Evolutionary conservation across 2,888 invertebrate genomes (phyloP).

Genomic region (Tuta absoluta): DNA sequence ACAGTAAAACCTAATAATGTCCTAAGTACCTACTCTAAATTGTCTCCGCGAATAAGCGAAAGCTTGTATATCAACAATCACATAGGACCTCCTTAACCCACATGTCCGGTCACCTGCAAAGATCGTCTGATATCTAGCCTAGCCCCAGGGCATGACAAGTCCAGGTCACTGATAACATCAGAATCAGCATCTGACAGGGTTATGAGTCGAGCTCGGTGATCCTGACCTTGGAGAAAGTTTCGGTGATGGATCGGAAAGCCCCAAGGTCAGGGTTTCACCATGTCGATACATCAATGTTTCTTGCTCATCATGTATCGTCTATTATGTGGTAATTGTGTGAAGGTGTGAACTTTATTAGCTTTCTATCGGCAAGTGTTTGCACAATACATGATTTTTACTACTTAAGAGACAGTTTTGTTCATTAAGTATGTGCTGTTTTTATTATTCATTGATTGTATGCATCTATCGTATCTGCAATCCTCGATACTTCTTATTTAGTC

Average conservation of each 20-base stretch:
- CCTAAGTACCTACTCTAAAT: not conserved
- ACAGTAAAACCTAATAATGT: not conserved
- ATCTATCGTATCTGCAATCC: too few species aligned
- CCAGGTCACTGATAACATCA: constrained; percentile 25
- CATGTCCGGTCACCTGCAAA: constrained; percentile 25
- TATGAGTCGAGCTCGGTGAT: constrained; percentile 27
- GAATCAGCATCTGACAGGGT: constrained; percentile 27
- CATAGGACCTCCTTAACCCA: constrained; percentile 21
- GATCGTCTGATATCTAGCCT: constrained; percentile 26
- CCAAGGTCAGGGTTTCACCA: constrained; percentile 25
- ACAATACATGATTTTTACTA: constrained; percentile 3
- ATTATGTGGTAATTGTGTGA: constrained; percentile 19
- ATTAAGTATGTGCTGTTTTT: not conserved
- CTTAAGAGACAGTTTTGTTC: not conserved
- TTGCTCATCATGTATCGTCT: constrained; percentile 16
- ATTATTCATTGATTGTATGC: not conserved
- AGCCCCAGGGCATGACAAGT: constrained; percentile 31
- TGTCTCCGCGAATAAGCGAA: not conserved
- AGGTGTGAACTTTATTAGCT: constrained; percentile 22
- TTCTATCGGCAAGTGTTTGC: constrained; percentile 10
- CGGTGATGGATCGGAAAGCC: constrained; percentile 26
- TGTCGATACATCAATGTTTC: constrained; percentile 15
- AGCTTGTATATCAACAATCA: not conserved
- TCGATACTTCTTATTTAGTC: too few species aligned
- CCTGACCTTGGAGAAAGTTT: constrained; percentile 30